Percentiles rank a stretch among this genome's conserved stretches.
Conservation (phyloP, 30 jellyfish, hydroid and myxozoan genomes). For the Pelagia noctiluca region DNA sequence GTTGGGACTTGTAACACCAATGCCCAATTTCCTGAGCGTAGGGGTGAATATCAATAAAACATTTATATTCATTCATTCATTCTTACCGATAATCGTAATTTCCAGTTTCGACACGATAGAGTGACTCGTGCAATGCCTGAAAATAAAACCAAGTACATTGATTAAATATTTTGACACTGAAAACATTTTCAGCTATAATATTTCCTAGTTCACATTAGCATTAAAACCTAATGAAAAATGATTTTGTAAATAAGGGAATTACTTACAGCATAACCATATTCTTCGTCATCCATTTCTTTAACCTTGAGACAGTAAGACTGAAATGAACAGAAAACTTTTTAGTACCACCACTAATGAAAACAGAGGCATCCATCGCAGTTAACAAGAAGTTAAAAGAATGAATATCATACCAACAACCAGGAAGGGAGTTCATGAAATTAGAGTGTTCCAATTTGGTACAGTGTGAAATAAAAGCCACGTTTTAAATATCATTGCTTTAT, state of each 20-base stretch:
- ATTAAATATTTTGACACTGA: too few species aligned
- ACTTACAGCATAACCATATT: constrained; percentile 98
- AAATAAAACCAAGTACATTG: not conserved
- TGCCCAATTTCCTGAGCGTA: too few species aligned
- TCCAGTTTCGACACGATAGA: constrained; percentile 98
- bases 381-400: not conserved
- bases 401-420: too few species aligned
- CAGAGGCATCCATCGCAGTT: not conserved
- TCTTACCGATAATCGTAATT: constrained; percentile 94
- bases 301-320: constrained; percentile 97
- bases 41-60: too few species aligned
- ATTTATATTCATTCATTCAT: too few species aligned
- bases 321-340: not conserved
- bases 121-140: constrained; percentile 97
- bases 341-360: not conserved
- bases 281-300: constrained; percentile 99
- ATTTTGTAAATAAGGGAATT: not conserved
- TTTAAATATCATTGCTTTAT: too few species aligned
- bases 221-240: not conserved
- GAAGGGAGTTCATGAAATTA: too few species aligned
- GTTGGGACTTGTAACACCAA: too few species aligned
- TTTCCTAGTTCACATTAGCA: not conserved
- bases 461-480: too few species aligned
- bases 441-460: too few species aligned
- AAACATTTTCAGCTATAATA: too few species aligned